These are phyloP conservation scores for Lindbergichthys nudifrons DNA, from an alignment of 2,797 vertebrate genomes.

Conservation along the genomic window DNA sequence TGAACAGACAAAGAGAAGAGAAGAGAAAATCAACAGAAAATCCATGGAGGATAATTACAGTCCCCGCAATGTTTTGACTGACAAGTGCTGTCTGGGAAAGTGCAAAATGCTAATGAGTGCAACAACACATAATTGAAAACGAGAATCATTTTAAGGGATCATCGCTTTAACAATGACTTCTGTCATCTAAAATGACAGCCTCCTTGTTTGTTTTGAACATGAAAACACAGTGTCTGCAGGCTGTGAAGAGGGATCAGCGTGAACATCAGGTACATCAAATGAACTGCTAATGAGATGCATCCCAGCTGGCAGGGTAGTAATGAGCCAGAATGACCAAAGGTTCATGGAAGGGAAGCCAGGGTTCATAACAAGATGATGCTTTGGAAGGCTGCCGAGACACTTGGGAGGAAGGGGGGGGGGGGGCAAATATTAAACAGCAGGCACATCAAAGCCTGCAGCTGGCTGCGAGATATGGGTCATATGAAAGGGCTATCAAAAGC, in stretches of 20 bases:
- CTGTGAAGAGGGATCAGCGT: conserved; percentile 24
- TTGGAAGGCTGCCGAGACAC: conserved; percentile 52
- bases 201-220: conserved; percentile 29
- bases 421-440: conserved; percentile 21
- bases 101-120: not conserved
- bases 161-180: conserved; percentile 9
- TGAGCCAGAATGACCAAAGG: conserved; percentile 45
- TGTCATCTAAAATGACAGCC: not conserved
- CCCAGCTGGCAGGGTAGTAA: conserved; percentile 53
- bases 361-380: conserved; percentile 40
- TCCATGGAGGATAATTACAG: not conserved
- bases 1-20: not conserved
- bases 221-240: conserved; percentile 11
- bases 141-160: not conserved
- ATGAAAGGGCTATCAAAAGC: not conserved
- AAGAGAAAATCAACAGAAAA: not conserved
- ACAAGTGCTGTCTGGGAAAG: not conserved
- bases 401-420: conserved; percentile 25
- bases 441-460: conserved; percentile 54
- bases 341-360: conserved; percentile 17
- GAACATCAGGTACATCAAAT: conserved; percentile 70
- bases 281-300: conserved; percentile 58
- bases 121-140: not conserved
- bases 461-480: not conserved
- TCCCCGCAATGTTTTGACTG: not conserved